Base-by-base conservation (phyloP, 1,140 invertebrate genomes). In the Rhizoglyphus robini region DNA sequence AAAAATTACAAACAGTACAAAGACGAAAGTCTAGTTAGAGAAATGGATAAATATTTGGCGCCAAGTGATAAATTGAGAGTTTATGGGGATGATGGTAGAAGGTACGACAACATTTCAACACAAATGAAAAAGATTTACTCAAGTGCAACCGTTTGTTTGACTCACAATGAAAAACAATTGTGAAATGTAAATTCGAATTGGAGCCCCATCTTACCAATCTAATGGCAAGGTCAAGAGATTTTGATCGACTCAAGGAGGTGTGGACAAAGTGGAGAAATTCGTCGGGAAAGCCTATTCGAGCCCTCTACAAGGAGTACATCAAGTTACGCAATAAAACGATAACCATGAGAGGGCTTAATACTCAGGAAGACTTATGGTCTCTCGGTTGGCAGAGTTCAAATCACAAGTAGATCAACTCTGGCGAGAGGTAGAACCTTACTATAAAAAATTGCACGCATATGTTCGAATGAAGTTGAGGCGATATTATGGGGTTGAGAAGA, bases 21-120 rank as follows among this genome's bases (percentile, higher is more conserved):
- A 27, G 58, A 60, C 36, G 20, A 20, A 32, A 2, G 11, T 34
- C 27, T 60, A 46, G 18, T 20, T 71, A 76, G 90, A 66, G 84
- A 90, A 72, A 77, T 93, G 4, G 81, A 82, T 70, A 81, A 86
- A 65, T 79, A 91, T 29, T 85, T 86, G 15, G 83, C 85, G 48
- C 84, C 90, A 1, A 90, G 90, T 0, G 77, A 80, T 0, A 75
- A n/a, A n/a, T n/a, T 85, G 0, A 85, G 84, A 0, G 75, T 91
- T 41, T 78, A 83, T 0, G 81, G 85, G 70, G 79, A 84, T 72
- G 85, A 88, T 68, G 76, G 90, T 0, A 85, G 88, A 69, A 81
- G 88, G 59, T 59, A 63, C 23, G 20, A n/a, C 20, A 54, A 65
- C 2, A 41, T 65, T 18, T 65, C 49, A 29, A 65, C 46, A 15